Conservation (phyloP, 2,797 vertebrate genomes). For the Rhincodon typus region DNA sequence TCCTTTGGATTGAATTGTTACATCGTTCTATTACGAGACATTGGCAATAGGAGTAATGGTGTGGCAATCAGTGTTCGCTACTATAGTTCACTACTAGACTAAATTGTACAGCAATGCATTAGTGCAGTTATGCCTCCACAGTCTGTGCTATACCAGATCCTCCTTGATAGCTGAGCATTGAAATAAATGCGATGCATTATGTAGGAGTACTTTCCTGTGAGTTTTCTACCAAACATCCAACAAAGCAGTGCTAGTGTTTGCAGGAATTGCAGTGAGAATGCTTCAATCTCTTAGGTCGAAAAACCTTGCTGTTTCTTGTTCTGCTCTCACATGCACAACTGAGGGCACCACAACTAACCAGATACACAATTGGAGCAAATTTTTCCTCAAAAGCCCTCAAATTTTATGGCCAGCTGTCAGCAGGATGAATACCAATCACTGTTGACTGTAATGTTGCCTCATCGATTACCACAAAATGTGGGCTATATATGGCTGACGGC, state of each 20-base stretch:
- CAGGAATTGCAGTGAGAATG: not conserved
- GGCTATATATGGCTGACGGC: not conserved
- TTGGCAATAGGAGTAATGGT: not conserved
- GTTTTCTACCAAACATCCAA: not conserved
- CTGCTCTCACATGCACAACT: not conserved
- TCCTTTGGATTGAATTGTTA: not conserved
- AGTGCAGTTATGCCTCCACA: not conserved
- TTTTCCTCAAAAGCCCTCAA: not conserved
- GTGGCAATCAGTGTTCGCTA: not conserved
- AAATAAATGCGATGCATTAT: not conserved
- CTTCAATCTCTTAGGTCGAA: not conserved
- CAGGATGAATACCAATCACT: not conserved
- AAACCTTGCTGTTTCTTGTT: not conserved
- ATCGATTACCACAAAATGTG: not conserved
- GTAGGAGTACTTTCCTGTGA: not conserved
- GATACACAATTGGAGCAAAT: not conserved
- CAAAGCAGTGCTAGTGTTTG: not conserved
- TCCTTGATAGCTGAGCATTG: not conserved
- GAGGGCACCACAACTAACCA: too few species aligned
- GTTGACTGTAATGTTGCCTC: not conserved
- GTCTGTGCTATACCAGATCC: not conserved
- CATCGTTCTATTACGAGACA: not conserved
- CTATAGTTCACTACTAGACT: not conserved
- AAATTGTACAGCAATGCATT: too few species aligned
- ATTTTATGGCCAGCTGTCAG: not conserved